Evolutionary conservation across 2,888 invertebrate species (phyloP), one percentile per base, ranked within the genome.

Genomic region (Poecilobothrus nobilitatus): DNA sequence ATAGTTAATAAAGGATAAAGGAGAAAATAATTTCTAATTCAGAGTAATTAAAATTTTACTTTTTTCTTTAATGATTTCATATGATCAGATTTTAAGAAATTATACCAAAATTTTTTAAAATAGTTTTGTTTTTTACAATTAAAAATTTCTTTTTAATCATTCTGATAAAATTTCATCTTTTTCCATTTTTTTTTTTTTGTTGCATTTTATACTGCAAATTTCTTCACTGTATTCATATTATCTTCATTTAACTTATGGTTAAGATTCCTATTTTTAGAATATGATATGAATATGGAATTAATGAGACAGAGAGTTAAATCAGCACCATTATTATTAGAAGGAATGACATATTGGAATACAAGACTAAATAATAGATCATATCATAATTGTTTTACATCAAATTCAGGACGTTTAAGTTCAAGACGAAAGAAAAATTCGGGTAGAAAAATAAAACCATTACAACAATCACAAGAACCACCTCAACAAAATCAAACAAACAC

Each of bases 291-390:
- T 68, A 81, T 82, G 81, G 79, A 80, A 68, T 70, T 81, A 73
- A 81, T 81, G 81, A 75, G 77, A 0, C 78, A 81, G 69, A 76
- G 81, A 0, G 81, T 81, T 1, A 80, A 80, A 71, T 79, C 81
- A 0, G 80, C 81, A 1, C 81, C 81, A 0, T 71, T 81, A 3
- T 72, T 81, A 7, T 75, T 81, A 5, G 81, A 81, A 71, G 81
- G 81, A 0, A 72, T 74, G 3, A 80, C 81, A 3, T 77, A 74
- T 67, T 80, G 80, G 79, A 77, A 78, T 2, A 78, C 80, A 0
- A 75, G 70, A 20, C 15, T 78, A 68, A 77, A 80, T 12, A 81
- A 80, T 15, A 80, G 80, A 67, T 70, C 79, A 4, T 76, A 77
- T 1, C 81, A 81, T 70, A 74, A 70, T 9, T 81, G 81, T 64